phyloP scores from a whole-genome alignment of 2,113 vertebrate genomes.

The Macroglossus sobrinus region DNA sequence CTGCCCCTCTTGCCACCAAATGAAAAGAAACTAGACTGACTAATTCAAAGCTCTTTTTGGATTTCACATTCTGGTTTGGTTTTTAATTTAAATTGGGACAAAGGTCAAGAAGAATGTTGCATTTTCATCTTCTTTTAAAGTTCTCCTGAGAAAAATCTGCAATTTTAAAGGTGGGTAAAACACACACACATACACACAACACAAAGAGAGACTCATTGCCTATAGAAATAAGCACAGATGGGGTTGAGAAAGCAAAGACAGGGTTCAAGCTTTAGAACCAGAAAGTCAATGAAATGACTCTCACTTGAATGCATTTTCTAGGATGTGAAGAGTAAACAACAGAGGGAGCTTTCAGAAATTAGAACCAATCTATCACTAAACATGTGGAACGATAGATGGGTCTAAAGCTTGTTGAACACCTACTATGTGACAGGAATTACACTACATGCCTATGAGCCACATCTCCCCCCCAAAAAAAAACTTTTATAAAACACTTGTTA shows the following conservation, averaged over 20 bases:
- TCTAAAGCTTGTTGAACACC: neutral
- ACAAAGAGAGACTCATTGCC: neutral
- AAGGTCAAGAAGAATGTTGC: constrained; percentile 22
- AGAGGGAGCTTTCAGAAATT: neutral
- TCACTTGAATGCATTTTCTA: neutral
- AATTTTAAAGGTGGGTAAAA: constrained; percentile 17
- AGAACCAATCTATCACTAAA: neutral
- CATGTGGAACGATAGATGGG: neutral
- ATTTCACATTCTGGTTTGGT: constrained; percentile 19
- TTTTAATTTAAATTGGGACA: constrained; percentile 62
- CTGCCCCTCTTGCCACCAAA: constrained; percentile 10
- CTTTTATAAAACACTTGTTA: neutral
- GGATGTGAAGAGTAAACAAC: neutral
- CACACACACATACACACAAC: neutral
- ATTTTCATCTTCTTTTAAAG: constrained; percentile 50
- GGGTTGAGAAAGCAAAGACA: neutral
- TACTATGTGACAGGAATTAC: neutral
- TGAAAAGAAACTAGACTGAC: constrained; percentile 22
- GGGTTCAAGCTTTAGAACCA: neutral
- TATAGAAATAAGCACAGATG: constrained; percentile 4
- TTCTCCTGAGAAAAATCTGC: neutral
- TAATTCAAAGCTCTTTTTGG: neutral
- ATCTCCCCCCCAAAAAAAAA: neutral
- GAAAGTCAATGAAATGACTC: neutral
- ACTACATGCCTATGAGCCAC: neutral